A percentile compares a stretch with the other conserved stretches of the same genome.
phyloP scores from a whole-genome alignment of 53 echinoderm and acorn worm species.

The Apostichopus leukothele region DNA sequence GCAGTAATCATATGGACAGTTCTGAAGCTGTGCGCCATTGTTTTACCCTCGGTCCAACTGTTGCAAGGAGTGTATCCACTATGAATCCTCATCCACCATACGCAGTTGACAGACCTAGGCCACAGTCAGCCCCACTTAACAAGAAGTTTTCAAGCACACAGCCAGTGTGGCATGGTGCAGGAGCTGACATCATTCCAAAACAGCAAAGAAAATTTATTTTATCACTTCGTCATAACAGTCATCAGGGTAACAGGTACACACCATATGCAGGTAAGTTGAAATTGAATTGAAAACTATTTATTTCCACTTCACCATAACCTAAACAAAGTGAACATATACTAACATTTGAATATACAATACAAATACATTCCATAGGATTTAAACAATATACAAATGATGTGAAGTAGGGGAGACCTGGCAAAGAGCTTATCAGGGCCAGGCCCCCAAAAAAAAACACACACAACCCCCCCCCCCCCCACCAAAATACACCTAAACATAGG shows the following conservation, averaged over 20 bases:
- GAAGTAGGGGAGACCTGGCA: too few species aligned
- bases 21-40: slow-evolving; percentile 75
- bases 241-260: slow-evolving; percentile 56
- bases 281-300: too few species aligned
- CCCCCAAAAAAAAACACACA: too few species aligned
- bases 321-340: too few species aligned
- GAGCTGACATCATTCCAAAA: slow-evolving; percentile 64
- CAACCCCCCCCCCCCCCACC: too few species aligned
- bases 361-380: too few species aligned
- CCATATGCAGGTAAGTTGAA: slow-evolving; percentile 89
- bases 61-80: slow-evolving; percentile 58
- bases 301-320: too few species aligned
- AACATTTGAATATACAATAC: too few species aligned
- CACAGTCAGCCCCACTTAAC: slow-evolving; percentile 76
- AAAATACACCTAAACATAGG: too few species aligned
- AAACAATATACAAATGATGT: too few species aligned
- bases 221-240: slow-evolving; percentile 58
- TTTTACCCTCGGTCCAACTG: slow-evolving; percentile 59
- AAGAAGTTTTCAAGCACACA: slow-evolving; percentile 50
- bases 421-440: too few species aligned
- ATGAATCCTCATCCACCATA: slow-evolving; percentile 88
- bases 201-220: slow-evolving; percentile 66
- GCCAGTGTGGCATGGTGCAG: slow-evolving; percentile 78
- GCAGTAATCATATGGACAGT: slow-evolving; percentile 55
- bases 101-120: slow-evolving; percentile 87